Evolutionary conservation across 1,140 invertebrate genomes (phyloP).

Genomic region (Cardiocondyla obscurior): DNA sequence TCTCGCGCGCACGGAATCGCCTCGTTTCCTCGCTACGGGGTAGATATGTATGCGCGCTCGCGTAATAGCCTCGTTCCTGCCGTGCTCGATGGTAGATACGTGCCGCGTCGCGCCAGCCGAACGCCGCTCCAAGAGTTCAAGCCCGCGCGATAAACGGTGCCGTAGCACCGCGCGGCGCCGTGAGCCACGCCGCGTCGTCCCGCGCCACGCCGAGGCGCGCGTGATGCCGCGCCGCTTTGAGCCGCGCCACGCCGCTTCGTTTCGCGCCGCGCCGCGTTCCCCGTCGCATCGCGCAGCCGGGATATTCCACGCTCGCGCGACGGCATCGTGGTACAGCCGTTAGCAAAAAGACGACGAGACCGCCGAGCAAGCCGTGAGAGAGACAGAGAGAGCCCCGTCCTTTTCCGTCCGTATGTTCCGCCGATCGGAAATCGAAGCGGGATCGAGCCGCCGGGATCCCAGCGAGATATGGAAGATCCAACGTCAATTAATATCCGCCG

Average conservation of each 20-base stretch:
- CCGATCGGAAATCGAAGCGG: conserved; percentile 49
- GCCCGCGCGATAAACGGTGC: conserved; percentile 80
- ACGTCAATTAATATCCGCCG: conserved; percentile 56
- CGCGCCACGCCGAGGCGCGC: conserved; percentile 10
- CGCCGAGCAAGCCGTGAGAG: conserved; percentile 18
- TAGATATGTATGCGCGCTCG: conserved; percentile 78
- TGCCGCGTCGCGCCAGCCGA: conserved; percentile 72
- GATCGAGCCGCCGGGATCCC: conserved; percentile 45
- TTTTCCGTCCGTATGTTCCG: conserved; percentile 32
- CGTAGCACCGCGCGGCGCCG: conserved; percentile 70
- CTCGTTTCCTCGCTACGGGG: conserved; percentile 66
- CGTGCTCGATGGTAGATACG: conserved; percentile 81
- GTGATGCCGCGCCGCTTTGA: neutral
- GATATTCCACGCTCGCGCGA: conserved; percentile 26
- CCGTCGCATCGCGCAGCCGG: conserved; percentile 29
- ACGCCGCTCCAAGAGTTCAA: conserved; percentile 73
- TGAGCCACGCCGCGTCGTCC: conserved; percentile 10
- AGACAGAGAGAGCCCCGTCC: conserved; percentile 13
- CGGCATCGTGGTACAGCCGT: conserved; percentile 51
- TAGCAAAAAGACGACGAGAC: conserved; percentile 59
- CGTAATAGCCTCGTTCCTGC: conserved; percentile 82
- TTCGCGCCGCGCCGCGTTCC: conserved; percentile 1
- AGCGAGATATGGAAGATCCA: conserved; percentile 49
- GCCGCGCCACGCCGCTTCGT: neutral
- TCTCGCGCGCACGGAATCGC: conserved; percentile 67